A percentile compares a stretch with the other conserved stretches of the same genome.
These are phyloP conservation scores for Ostrea denselamellosa DNA, from an alignment of 1,140 invertebrate genomes.

Conservation along the genomic window DNA sequence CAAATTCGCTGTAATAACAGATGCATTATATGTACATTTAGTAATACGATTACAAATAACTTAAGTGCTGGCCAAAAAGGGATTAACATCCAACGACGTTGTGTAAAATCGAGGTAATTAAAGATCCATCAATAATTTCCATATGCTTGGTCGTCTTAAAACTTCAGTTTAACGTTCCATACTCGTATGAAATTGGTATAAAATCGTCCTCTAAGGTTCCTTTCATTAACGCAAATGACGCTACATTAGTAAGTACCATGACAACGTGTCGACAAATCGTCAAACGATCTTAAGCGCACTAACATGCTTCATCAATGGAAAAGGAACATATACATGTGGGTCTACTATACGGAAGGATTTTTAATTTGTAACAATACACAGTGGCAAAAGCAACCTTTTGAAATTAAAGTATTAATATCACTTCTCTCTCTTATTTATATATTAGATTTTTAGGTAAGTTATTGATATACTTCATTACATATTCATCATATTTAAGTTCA, in stretches of 20 bases:
- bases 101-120: constrained; percentile 6
- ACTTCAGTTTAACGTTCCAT: constrained; percentile 20
- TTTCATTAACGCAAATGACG: neutral
- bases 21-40: constrained; percentile 3
- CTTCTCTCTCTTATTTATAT: no score
- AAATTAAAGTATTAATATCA: no score
- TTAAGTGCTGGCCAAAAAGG: constrained; percentile 28
- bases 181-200: neutral
- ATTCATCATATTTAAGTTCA: no score
- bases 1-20: constrained; percentile 19
- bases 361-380: no score
- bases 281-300: neutral
- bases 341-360: no score
- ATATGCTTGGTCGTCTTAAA: neutral
- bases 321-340: no score
- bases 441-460: no score
- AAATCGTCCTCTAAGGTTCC: neutral
- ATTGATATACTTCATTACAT: no score
- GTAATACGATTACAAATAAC: constrained; percentile 29
- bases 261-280: neutral
- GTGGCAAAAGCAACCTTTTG: no score
- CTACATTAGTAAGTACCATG: neutral
- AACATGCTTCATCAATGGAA: no score
- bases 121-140: neutral
- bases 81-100: neutral